These are phyloP conservation scores for Thymelicus sylvestris DNA, from an alignment of 2,888 invertebrate species.

Conservation along the genomic window DNA sequence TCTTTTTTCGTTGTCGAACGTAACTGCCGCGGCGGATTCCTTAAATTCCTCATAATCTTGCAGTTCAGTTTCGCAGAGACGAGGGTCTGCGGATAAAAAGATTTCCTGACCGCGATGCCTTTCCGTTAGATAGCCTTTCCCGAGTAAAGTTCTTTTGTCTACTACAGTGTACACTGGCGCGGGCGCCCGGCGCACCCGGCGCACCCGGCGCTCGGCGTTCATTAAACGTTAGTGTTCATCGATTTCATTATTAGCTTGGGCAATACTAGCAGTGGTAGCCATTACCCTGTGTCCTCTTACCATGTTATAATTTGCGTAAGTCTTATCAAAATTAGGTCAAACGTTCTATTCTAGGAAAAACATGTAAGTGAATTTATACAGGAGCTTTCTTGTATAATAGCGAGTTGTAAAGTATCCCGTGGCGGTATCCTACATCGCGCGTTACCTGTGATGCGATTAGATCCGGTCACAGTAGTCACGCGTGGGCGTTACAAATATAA, in stretches of 20 bases:
- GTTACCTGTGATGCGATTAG: no score
- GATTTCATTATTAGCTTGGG: not conserved
- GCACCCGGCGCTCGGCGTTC: not conserved
- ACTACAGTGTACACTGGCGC: not conserved
- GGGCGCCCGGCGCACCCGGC: not conserved
- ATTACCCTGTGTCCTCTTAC: not conserved
- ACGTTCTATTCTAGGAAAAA: no score
- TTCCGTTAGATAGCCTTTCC: not conserved
- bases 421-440: no score
- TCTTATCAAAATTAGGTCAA: no score
- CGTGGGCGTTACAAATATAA: no score
- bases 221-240: not conserved
- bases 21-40: not conserved
- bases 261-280: no score
- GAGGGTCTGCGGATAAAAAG: not conserved
- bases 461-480: no score
- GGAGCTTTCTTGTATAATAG: no score
- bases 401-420: no score
- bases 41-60: not conserved
- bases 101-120: not conserved
- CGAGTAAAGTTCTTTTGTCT: not conserved
- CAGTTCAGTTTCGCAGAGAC: not conserved
- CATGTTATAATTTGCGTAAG: no score
- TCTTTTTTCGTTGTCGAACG: not conserved
- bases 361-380: no score